Base-by-base conservation (phyloP, 2,888 invertebrate species). In the Calliopum simillimum region DNA sequence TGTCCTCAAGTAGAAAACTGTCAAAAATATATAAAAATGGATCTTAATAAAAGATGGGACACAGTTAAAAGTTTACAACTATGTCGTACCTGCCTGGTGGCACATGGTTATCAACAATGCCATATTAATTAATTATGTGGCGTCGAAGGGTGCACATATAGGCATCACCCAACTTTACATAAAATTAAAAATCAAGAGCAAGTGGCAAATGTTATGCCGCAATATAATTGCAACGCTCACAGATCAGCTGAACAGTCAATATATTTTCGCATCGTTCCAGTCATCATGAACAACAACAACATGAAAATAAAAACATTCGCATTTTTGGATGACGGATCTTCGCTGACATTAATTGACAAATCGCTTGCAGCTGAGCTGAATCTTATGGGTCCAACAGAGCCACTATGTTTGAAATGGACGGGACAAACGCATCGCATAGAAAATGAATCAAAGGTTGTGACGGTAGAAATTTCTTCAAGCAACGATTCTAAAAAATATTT, bases 251-350 rank as follows among this genome's bases (percentile, higher is more conserved):
- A n/a, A 13, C 13, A 62, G 3, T 6, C 64, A 11, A 67, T 65
- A 33, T 19, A 70, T 16, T 73, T 74, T 61, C 63, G 68, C 58
- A 68, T 73, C 12, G 21, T 74, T n/a, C 75, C 73, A 1, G 71
- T 74, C 3, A 64, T 70, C 1, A 61, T 73, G 56, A 67, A 75
- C 11, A 69, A 66, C 11, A 68, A 59, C 21, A 56, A 49, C 5
- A 71, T 23, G 5, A 25, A 59, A 55, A 11, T 75, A 44, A 43
- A 74, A n/a, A 75, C 71, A 4, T 76, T 64, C 25, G 75, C 73
- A 4, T 73, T 71, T 49, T 68, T 71, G 19, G 72, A 74, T 16
- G 71, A 74, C 46, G 72, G 71, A 11, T 70, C 72, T 2, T 71
- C 71, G 12, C 64, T 71, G 6, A 71, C 69, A 5, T 44, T 72